Evolutionary conservation across 2,113 vertebrate genomes (phyloP), one percentile per base, ranked within the genome.

Genomic region (Empidonax traillii): DNA sequence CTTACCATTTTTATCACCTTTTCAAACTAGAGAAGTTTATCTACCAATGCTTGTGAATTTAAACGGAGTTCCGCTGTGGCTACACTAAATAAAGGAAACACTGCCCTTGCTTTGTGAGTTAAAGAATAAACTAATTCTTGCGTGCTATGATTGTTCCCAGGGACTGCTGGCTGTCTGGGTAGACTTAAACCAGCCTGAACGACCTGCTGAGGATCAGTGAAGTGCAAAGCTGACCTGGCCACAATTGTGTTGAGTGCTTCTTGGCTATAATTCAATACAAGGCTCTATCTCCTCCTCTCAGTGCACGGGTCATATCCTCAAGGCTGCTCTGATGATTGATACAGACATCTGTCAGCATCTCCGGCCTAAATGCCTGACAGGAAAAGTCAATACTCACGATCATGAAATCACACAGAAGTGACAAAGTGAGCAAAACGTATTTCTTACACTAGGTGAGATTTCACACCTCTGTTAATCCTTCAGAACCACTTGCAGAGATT

Each of bases 201-300:
- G 5, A 94, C 91, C 81, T 77, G 85, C 67, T 76, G 59, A 87
- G 63, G 75, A 67, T 77, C 85, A 90, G 63, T 12, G 78, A 69
- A 85, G 93, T 68, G 87, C 81, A 82, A 87, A 91, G 91, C 5
- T 93, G 90, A 83, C 67, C 81, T 87, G 78, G 75, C 58, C 91
- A 95, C 74, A 87, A 51, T 35, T 53, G 84, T 79, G 78, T 82
- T 77, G 71, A 93, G 78, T 62, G 56, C 49, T 91, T 58, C 46
- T 72, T 76, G 89, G 71, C 74, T 76, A 5, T 46, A 91, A 89
- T 58, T 91, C 94, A 91, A 59, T 15, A 28, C 12, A 72, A 49
- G 76, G 43, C 77, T 89, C 2, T n/a, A 52, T 59, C 84, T 82
- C 58, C 84, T 82, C 58, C 73, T 66, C 66, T 47, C 46, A 44